These are phyloP conservation scores for Drosophila bunnanda DNA, from an alignment of 2,888 invertebrate genomes.

Conservation along the genomic window DNA sequence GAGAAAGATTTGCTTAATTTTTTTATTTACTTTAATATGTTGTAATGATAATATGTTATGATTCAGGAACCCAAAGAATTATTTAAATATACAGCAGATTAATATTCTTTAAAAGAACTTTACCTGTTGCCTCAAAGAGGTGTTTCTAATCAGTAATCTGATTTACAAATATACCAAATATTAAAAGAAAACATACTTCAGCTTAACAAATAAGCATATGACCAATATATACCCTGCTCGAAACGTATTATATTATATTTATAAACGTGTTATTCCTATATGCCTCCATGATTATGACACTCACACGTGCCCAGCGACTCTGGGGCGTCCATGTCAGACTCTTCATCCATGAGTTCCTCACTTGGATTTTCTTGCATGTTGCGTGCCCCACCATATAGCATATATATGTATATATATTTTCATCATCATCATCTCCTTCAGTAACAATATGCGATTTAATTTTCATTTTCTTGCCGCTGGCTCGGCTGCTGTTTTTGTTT, in stretches of 20 bases:
- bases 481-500: conserved; percentile 19
- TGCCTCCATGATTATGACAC: conserved; percentile 55
- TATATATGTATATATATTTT: conserved; percentile 2
- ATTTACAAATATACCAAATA: neutral
- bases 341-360: conserved; percentile 24
- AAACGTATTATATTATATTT: conserved; percentile 2
- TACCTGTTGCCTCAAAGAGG: no score
- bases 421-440: conserved; percentile 32
- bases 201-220: neutral
- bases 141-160: fast-evolving
- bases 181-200: neutral
- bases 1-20: neutral
- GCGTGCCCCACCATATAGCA: conserved; percentile 53
- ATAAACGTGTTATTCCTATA: conserved; percentile 20
- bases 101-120: no score
- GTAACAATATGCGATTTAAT: conserved; percentile 55
- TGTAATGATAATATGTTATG: no score
- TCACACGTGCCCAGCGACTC: conserved; percentile 57
- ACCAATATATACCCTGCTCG: conserved; percentile 4
- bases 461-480: conserved; percentile 54
- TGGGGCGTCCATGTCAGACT: conserved; percentile 24
- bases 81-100: no score
- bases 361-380: conserved; percentile 49
- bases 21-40: no score
- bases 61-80: no score